phyloP scores from a whole-genome alignment of 2,113 vertebrate species.

The Centropus unirufus region DNA sequence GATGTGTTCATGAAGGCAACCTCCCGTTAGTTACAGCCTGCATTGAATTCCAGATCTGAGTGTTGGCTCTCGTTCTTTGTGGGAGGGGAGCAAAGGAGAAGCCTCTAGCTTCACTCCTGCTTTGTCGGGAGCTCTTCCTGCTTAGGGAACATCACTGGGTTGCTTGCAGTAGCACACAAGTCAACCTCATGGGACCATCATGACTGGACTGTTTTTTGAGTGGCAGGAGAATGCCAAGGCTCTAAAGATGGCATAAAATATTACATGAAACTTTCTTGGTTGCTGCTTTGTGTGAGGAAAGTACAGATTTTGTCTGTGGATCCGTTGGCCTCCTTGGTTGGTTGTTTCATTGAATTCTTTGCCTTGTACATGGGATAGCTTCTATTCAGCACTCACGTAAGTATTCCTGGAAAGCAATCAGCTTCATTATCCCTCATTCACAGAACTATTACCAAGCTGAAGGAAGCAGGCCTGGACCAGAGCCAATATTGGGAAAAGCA shows the following conservation, averaged over 20 bases:
- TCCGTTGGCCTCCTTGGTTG: background rate
- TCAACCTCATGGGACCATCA: fast-evolving
- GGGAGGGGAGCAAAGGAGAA: background rate
- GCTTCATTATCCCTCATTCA: background rate
- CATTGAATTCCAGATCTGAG: fast-evolving
- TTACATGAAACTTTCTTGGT: background rate
- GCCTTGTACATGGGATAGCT: background rate
- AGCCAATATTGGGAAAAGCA: background rate
- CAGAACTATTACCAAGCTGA: background rate
- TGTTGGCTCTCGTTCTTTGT: fast-evolving
- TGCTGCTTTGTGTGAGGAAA: background rate
- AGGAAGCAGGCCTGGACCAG: background rate
- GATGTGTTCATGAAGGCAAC: background rate
- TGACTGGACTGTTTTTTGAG: background rate
- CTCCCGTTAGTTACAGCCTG: background rate
- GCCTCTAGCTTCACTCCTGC: background rate
- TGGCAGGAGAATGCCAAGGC: background rate
- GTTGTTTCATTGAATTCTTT: background rate
- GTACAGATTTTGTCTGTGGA: background rate
- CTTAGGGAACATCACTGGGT: background rate
- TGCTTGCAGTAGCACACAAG: background rate
- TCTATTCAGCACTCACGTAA: fast-evolving
- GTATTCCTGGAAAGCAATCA: background rate
- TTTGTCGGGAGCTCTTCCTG: background rate
- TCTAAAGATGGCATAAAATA: background rate